Evolutionary conservation across 2,888 invertebrate genomes (phyloP), one percentile per base, ranked within the genome.

Genomic region (Quadriops clusia): DNA sequence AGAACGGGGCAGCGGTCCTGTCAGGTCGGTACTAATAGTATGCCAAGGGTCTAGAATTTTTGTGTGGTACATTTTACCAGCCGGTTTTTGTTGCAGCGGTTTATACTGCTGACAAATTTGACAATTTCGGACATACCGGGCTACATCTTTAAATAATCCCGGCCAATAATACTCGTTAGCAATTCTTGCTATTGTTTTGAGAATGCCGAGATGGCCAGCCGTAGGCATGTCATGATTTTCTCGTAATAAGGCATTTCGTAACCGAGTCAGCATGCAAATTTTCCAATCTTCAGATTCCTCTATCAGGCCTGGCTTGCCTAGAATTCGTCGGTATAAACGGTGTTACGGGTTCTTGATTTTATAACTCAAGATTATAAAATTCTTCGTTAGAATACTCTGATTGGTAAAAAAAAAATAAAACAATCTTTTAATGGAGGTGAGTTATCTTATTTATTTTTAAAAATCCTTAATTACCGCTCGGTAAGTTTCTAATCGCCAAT

Each of bases 1-100:
- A 5, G 47, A 50, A 3, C 45, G 23, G 0, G 49, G 49, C 6
- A 51, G 31, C 2, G 50, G 51, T 5, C 47, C 50, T 12, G 53
- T 37, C 2, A 53, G 17, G 28, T 54, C 53, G 2, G 33, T 35
- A 5, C 41, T 35, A 2, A 50, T 37, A 1, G 38, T 43, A 5
- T 46, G 17, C 47, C 48, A 52, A 3, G 48, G 46, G n/a, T 20
- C 12, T 2, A 23, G 17, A 8, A 36, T 35, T 6, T 12, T 9
- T 3, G 32, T 24, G 6, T 33, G 38, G 9, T 35, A 32, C 47
- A 45, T 43, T 14, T 37, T 23, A 23, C 45, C 44, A 3, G 45
- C 25, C 1, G 37, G 13, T 27, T 31, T 23, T 14, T 30, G 34
- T 25, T 38, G 45, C 2, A 34, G 12, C 1, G 35, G 7, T 30